These are phyloP conservation scores for Pseudomyrmex pallidus DNA, from an alignment of 1,140 invertebrate genomes.

Conservation along the genomic window DNA sequence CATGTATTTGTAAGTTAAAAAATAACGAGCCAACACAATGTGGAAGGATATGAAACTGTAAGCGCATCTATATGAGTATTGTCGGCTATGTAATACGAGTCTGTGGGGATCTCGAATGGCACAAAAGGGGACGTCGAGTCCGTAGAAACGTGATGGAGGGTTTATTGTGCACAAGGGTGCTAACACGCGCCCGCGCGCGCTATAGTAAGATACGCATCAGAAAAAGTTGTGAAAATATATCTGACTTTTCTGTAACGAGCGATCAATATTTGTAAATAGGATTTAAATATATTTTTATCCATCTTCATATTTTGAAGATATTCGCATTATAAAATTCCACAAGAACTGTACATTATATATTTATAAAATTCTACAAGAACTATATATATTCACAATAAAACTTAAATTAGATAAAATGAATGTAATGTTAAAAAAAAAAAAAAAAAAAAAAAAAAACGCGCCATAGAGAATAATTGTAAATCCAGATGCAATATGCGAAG, in stretches of 20 bases:
- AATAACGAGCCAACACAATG: slow-evolving; percentile 78
- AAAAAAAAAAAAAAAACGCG: too few relatives aligned
- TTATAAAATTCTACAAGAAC: background rate
- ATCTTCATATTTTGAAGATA: too few relatives aligned
- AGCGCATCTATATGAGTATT: slow-evolving; percentile 71
- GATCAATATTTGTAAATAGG: slow-evolving; percentile 14
- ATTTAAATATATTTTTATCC: too few relatives aligned
- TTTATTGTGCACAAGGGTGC: slow-evolving; percentile 43
- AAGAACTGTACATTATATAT: background rate
- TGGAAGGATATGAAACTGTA: slow-evolving; percentile 62
- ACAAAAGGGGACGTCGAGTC: slow-evolving; percentile 61
- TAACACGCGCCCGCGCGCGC: background rate
- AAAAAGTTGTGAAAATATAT: slow-evolving; percentile 46
- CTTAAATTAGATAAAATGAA: background rate
- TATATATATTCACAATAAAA: background rate
- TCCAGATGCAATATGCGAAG: slow-evolving; percentile 3
- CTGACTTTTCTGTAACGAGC: slow-evolving; percentile 35
- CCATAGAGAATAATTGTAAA: slow-evolving; percentile 12
- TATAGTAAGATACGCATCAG: slow-evolving; percentile 40
- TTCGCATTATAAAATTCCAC: too few relatives aligned
- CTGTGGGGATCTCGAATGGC: slow-evolving; percentile 29
- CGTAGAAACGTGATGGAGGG: slow-evolving; percentile 64
- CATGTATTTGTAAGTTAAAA: slow-evolving; percentile 79
- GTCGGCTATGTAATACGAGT: slow-evolving; percentile 61
- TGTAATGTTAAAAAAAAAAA: background rate